These are phyloP conservation scores for Actinostola sp. DNA, from an alignment of 92 coral and sea anemone genomes.

Conservation along the genomic window DNA sequence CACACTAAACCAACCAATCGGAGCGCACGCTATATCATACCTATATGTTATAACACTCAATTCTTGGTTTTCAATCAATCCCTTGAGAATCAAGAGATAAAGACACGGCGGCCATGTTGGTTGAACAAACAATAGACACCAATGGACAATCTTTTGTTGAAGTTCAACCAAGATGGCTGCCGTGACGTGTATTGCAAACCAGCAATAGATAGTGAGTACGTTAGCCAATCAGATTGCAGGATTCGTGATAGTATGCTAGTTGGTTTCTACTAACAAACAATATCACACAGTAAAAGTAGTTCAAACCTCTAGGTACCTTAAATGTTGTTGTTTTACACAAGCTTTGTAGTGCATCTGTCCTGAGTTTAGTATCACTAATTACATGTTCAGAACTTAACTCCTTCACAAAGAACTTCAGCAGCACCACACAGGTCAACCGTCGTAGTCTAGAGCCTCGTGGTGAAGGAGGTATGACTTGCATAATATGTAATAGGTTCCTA, in stretches of 20 bases:
- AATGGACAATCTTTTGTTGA: too few relatives aligned
- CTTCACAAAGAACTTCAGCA: slow-evolving; percentile 51
- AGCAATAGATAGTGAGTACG: too few relatives aligned
- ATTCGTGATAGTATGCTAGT: not conserved
- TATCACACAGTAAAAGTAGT: not conserved
- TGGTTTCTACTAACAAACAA: not conserved
- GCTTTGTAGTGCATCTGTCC: slow-evolving; percentile 16
- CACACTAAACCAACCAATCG: too few relatives aligned
- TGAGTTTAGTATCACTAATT: slow-evolving; percentile 10
- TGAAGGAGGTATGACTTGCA: slow-evolving; percentile 80
- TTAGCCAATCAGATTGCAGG: too few relatives aligned
- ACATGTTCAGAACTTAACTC: slow-evolving; percentile 35
- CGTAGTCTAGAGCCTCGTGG: slow-evolving; percentile 69
- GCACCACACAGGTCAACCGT: slow-evolving; percentile 50
- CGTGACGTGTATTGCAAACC: too few relatives aligned
- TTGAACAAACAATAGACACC: too few relatives aligned
- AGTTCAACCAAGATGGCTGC: too few relatives aligned
- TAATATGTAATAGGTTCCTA: slow-evolving; percentile 69
- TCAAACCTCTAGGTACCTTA: slow-evolving; percentile 29
- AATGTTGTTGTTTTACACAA: slow-evolving; percentile 34
- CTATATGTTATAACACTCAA: too few relatives aligned
- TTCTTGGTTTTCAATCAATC: too few relatives aligned
- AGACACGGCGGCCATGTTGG: too few relatives aligned
- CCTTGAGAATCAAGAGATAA: too few relatives aligned
- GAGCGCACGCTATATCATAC: too few relatives aligned